Percentiles rank a stretch among this genome's conserved stretches.
Conservation (phyloP, 2,113 vertebrate species). For the Amazona vittata region DNA sequence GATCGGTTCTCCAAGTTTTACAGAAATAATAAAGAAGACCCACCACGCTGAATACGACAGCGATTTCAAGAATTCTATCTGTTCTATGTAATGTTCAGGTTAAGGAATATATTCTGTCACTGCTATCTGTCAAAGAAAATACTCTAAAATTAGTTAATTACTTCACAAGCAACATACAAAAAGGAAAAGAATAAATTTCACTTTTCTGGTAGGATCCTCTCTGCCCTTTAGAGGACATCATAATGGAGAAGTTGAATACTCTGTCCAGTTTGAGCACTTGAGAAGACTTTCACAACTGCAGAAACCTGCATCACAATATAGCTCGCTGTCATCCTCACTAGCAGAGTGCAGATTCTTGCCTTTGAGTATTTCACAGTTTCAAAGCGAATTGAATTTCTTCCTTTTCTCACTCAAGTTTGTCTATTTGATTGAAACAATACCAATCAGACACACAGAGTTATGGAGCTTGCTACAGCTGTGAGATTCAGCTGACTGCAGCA, state of each 20-base stretch:
- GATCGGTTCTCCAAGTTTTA: conserved; percentile 87
- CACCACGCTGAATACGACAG: conserved; percentile 77
- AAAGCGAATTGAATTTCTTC: not conserved
- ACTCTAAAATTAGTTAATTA: not conserved
- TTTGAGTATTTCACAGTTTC: not conserved
- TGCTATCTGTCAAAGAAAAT: not conserved
- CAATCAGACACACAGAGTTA: not conserved
- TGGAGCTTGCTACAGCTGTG: not conserved
- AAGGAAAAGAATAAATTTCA: not conserved
- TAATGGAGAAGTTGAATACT: not conserved
- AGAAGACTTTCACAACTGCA: not conserved
- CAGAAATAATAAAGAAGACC: conserved; percentile 88
- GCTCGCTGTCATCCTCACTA: not conserved
- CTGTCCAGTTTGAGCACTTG: not conserved
- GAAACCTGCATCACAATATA: not conserved
- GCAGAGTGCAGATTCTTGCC: not conserved
- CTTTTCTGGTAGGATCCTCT: not conserved
- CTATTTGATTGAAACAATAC: not conserved
- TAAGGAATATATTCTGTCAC: conserved; percentile 72
- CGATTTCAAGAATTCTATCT: conserved; percentile 71
- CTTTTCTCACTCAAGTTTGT: not conserved
- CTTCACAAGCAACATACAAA: not conserved
- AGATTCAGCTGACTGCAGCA: not conserved
- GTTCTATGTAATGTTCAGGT: conserved; percentile 77
- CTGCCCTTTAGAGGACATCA: not conserved